Evolutionary conservation across 2,797 vertebrate genomes (phyloP).

Genomic region (Acanthopagrus latus): DNA sequence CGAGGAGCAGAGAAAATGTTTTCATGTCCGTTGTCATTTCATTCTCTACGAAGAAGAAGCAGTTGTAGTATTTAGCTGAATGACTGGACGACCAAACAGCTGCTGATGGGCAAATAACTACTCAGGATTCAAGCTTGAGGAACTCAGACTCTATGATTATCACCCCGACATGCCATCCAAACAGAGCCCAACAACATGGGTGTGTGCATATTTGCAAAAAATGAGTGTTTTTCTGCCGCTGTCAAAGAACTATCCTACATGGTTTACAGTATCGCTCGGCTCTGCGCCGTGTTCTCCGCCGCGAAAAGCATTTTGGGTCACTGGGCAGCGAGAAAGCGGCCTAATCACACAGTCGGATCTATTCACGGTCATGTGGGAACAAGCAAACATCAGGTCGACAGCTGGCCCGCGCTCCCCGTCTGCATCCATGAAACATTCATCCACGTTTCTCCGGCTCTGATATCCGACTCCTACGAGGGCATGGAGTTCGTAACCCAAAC

Average conservation of each 20-base stretch:
- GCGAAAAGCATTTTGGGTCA: constrained; percentile 17
- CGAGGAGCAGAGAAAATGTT: not conserved
- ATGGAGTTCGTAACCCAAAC: constrained; percentile 53
- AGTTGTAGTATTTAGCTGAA: constrained; percentile 4
- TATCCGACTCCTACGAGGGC: constrained; percentile 52
- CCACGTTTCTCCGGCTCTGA: constrained; percentile 45
- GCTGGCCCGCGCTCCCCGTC: constrained; percentile 60
- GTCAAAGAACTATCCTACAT: not conserved
- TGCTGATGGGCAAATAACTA: constrained; percentile 21
- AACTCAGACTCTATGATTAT: constrained; percentile 31
- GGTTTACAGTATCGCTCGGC: constrained; percentile 6
- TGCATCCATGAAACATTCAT: constrained; percentile 48
- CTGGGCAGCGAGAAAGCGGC: constrained; percentile 47
- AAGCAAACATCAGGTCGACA: constrained; percentile 78
- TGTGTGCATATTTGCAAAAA: constrained; percentile 19
- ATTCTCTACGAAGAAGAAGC: not conserved
- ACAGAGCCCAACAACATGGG: constrained; percentile 21
- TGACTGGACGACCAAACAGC: constrained; percentile 12
- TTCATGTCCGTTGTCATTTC: not conserved
- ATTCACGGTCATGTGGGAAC: constrained; percentile 73
- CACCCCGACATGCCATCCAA: constrained; percentile 10
- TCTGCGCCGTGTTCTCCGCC: constrained; percentile 1
- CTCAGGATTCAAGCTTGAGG: constrained; percentile 24
- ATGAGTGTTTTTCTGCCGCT: not conserved
- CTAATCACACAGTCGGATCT: constrained; percentile 71